Base-by-base conservation (phyloP, 2,797 vertebrate genomes). In the Buphagus erythrorhynchus region DNA sequence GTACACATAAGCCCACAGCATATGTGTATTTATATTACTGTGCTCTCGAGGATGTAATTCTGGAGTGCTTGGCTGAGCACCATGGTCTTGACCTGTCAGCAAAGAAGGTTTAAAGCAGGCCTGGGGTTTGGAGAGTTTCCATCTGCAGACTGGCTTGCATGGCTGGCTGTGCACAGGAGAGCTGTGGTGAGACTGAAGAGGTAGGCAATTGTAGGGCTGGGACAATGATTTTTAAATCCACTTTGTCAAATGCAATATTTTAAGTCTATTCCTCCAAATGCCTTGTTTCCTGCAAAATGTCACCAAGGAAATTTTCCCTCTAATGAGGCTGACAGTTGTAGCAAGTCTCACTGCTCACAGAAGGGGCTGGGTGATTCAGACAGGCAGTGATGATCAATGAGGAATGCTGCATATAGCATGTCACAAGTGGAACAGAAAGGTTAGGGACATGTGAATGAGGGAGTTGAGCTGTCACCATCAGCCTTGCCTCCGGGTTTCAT, bases 341-440 rank as follows among this genome's bases (percentile, higher is more conserved):
- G 72, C 28, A 24, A 80, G 51, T 59, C 33, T 82, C 65, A 38
- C 33, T 65, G 78, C 51, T 90, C 74, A 38, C 67, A 86, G 89
- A 75, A 91, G 79, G 55, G 58, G 17, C 59, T 61, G 2, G 5
- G 80, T 86, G 86, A 92, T 86, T 93, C 94, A 95, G 83, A 63
- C 66, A 78, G 66, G 38, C 43, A 2, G 82, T 2, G 26, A 84
- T 46, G 77, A 90, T 96, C 91, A 93, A 77, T 84, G 86, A 96
- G 54, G 38, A 72, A 17, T 80, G 61, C 43, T 28, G 77, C 6
- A 2, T 49, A 59, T 54, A 69, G 72, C 36, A 9, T 65, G 57
- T 58, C 69, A 74, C 13, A 3, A 86, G 49, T 2, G 7, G 76
- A 92, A 88, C 49, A 81, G 66, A 94, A 94, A 85, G 84, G 35